phyloP scores from a whole-genome alignment of 2,113 vertebrate species.

The Irena cyanogastra region DNA sequence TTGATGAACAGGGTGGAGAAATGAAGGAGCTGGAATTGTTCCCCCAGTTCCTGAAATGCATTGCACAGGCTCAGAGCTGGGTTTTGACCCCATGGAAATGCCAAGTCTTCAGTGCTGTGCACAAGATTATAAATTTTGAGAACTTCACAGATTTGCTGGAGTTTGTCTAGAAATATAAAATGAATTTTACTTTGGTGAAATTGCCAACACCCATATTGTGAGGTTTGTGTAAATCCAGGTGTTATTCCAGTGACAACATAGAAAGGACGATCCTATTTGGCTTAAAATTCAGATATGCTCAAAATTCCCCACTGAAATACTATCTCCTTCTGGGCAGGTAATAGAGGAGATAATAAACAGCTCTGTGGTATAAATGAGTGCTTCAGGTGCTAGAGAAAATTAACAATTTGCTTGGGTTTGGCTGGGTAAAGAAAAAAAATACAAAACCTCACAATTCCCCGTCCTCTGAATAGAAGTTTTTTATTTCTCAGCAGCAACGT shows the following conservation, averaged over 20 bases:
- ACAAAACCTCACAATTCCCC: background rate
- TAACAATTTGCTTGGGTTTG: background rate
- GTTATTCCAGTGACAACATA: background rate
- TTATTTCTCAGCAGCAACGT: background rate
- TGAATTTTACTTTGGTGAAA: background rate
- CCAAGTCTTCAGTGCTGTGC: background rate
- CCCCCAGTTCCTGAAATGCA: background rate
- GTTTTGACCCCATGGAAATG: background rate
- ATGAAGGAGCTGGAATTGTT: background rate
- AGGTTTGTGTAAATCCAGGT: background rate
- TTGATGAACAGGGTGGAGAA: background rate
- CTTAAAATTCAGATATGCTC: background rate
- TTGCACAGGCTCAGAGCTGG: background rate
- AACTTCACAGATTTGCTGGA: background rate
- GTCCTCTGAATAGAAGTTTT: background rate
- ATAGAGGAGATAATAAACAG: background rate
- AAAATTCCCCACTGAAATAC: background rate
- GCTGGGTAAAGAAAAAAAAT: background rate
- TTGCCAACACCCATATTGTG: background rate
- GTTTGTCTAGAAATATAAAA: background rate
- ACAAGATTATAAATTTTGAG: background rate
- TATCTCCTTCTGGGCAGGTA: background rate
- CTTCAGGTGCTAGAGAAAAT: background rate
- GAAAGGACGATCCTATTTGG: background rate
- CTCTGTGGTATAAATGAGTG: background rate